Percentiles rank a stretch among this genome's conserved stretches.
Evolutionary conservation across 2,888 invertebrate genomes (phyloP).

Genomic region (Nomada goodeniana): DNA sequence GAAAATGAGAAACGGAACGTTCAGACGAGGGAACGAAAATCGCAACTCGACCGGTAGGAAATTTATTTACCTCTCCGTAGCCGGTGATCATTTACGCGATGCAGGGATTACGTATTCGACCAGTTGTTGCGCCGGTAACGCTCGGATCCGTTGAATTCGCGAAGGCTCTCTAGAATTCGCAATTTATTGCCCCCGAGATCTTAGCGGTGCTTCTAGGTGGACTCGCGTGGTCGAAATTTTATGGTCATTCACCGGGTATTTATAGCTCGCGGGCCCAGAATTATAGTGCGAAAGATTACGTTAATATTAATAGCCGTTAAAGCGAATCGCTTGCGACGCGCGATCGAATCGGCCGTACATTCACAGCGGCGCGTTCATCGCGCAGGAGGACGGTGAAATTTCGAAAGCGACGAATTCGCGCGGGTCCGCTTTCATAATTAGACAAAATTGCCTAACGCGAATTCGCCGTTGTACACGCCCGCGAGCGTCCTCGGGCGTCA

Average conservation of each 20-base stretch:
- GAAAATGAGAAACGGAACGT: not conserved
- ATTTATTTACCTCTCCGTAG: constrained; percentile 54
- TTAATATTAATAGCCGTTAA: constrained; percentile 50
- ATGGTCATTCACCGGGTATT: constrained; percentile 51
- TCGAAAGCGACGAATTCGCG: constrained; percentile 5
- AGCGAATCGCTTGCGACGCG: constrained; percentile 32
- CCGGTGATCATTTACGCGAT: constrained; percentile 46
- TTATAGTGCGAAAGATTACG: constrained; percentile 51
- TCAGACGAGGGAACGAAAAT: constrained; percentile 23
- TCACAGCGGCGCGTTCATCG: not conserved
- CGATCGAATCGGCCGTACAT: constrained; percentile 26
- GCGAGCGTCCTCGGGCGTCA: not conserved
- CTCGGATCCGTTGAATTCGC: constrained; percentile 45
- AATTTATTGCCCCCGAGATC: constrained; percentile 51
- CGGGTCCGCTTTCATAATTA: not conserved
- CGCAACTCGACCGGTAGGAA: constrained; percentile 9
- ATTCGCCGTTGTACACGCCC: not conserved
- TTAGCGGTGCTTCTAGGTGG: constrained; percentile 30
- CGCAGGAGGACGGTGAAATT: not conserved
- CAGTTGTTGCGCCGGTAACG: constrained; percentile 44
- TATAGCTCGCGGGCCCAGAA: constrained; percentile 46
- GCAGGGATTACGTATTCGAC: constrained; percentile 58
- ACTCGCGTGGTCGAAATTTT: constrained; percentile 52
- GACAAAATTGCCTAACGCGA: not conserved
- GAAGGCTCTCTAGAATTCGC: constrained; percentile 36